Percentiles rank a stretch among this genome's conserved stretches.
phyloP scores from a whole-genome alignment of 1,140 invertebrate species.

The Leptinotarsa undecemlineata region DNA sequence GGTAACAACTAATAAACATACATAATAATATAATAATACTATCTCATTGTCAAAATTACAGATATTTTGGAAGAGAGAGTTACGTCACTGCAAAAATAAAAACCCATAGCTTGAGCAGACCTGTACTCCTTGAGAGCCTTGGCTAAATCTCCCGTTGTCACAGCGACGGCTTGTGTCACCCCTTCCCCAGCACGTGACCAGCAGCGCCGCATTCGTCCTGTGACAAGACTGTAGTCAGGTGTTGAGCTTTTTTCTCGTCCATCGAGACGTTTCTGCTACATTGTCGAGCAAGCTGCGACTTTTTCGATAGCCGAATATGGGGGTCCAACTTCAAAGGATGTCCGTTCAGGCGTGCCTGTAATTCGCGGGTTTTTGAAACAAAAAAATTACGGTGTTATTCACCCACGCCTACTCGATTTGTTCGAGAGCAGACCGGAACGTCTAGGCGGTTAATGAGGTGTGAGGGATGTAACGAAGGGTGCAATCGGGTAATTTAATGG shows the following conservation, averaged over 20 bases:
- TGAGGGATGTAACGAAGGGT: not conserved
- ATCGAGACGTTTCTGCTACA: not conserved
- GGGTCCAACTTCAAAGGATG: not conserved
- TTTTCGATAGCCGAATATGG: not conserved
- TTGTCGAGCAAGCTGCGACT: not conserved
- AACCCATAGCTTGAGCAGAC: not conserved
- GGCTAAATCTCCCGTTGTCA: constrained; percentile 7
- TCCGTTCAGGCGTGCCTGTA: not conserved
- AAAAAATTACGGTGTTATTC: too few relatives aligned
- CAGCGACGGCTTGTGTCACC: constrained; percentile 10
- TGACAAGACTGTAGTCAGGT: not conserved
- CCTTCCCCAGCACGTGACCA: not conserved
- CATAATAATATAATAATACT: too few relatives aligned
- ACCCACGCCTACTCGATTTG: not conserved
- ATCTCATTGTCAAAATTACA: too few relatives aligned
- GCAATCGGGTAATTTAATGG: not conserved
- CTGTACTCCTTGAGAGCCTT: not conserved
- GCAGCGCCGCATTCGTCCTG: too few relatives aligned
- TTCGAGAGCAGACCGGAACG: not conserved
- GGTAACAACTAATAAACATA: too few relatives aligned
- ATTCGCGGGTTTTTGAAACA: too few relatives aligned
- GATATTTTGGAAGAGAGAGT: too few relatives aligned
- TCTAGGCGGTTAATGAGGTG: not conserved
- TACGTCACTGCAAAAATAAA: too few relatives aligned
- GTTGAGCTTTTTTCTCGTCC: not conserved